Base-by-base conservation (phyloP, 30 jellyfish, hydroid and myxozoan genomes). In the Chrysaora quinquecirrha region DNA sequence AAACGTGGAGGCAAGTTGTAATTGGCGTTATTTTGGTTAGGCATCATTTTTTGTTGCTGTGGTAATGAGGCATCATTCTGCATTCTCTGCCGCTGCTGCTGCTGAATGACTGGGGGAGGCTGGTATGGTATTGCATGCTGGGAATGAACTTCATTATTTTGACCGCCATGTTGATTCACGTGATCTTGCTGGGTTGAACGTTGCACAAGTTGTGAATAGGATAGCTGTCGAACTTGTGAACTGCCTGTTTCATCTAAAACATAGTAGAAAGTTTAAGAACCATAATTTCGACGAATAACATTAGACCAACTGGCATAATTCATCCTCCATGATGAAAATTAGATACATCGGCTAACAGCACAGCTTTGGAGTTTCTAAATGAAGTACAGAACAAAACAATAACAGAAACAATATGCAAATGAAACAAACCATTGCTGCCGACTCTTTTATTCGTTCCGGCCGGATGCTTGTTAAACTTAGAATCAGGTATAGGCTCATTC, bases 1-100 rank as follows among this genome's bases (percentile, higher is more conserved):
- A 82, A 61, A 23, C 92, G 65, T 10, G 92, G 92, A 9, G 92
- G 92, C 23, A 70, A 1, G 29, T 21, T 58, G n/a, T 29, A n/a
- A 38, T 14, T 38, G 14, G n/a, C 16, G 58, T 16, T 43, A 16
- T 43, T 43, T 16, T 43, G 58, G 58, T 43, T 43, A 43, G 58
- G 58, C 58, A 16, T 43, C 12, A 43, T 43, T 43, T 52, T 9
- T 25, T 16, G 68, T 52, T 16, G 29, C 12, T 52, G 68, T 19
- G 25, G 9, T 16, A 19, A 52, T 20, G 24, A 20, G 28, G 71
- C 47, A 19, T 82, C 85, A 61, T 66, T 61, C 27, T 50, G 80
- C 79, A 56, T 69, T 34, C 76, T 38, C 64, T 35, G 73, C 2
- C 29, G 78, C 7, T 68, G 84, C 30, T 61, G 32, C 49, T 0